Evolutionary conservation across 1,140 invertebrate genomes (phyloP).

Genomic region (Ptiloglossa arizonensis): DNA sequence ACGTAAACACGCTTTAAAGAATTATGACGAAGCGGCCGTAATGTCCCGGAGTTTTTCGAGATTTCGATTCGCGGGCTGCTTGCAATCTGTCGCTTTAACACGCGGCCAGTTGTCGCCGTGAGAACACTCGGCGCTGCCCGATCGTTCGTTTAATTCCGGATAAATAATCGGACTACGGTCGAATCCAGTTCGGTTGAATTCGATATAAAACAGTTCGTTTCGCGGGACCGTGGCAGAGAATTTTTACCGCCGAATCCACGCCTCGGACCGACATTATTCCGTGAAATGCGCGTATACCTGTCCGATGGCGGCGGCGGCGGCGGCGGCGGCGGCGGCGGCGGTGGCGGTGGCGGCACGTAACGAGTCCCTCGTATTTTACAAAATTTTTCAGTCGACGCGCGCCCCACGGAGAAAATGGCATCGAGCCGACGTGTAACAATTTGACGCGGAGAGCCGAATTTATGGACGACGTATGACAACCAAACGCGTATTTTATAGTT

Average conservation of each 20-base stretch:
- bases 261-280: conserved; percentile 31
- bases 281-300: neutral
- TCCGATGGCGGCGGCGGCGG: too few species aligned
- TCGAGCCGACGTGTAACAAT: conserved; percentile 21
- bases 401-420: neutral
- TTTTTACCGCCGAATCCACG: conserved; percentile 7
- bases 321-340: too few species aligned
- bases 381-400: conserved; percentile 1
- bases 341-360: too few species aligned
- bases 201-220: conserved; percentile 21
- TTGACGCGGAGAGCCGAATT: conserved; percentile 17
- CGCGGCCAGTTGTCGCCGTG: neutral
- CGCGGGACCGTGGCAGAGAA: neutral
- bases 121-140: neutral
- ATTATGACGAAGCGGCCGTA: conserved; percentile 4
- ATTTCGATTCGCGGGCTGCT: conserved; percentile 1
- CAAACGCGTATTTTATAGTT: conserved; percentile 24
- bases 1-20: conserved; percentile 6
- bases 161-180: conserved; percentile 36
- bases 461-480: conserved; percentile 21
- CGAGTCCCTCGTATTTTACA: conserved; percentile 23
- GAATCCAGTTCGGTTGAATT: neutral
- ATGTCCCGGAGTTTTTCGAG: neutral
- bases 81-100: conserved; percentile 8
- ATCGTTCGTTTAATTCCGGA: conserved; percentile 32